Base-by-base conservation (phyloP, 2,113 vertebrate species). In the Cyanoderma ruficeps region DNA sequence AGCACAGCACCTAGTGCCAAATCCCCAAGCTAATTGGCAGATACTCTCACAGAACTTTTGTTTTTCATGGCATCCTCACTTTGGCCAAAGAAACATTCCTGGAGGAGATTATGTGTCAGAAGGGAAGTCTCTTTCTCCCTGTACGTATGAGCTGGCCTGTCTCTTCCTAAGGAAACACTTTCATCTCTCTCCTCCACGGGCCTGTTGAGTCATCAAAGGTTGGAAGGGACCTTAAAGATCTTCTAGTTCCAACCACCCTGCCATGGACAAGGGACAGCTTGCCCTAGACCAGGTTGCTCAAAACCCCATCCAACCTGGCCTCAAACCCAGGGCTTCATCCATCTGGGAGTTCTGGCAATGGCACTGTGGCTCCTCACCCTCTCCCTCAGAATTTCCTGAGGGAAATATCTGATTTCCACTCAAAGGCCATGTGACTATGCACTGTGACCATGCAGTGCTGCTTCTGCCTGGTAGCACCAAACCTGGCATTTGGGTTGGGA, bases 371-470 rank as follows among this genome's bases (percentile, higher is more conserved):
- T 56, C 28, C 56, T 71, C 5, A 9, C 4, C 17, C 22, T 24
- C 7, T 47, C 14, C 8, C 11, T 1, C n/a, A 28, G 63, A 65
- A 67, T 57, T 89, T 82, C 72, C 25, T 16, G 24, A 18, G 24
- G n/a, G 13, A 52, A 67, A 68, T 57, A 13, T 10, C 28, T 57
- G 50, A 16, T 83, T 83, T 72, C 37, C 16, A 16, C 24, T 7
- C 28, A 16, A 61, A 68, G 25, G 6, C 30, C 31, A 13, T 7
- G 47, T 46, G 42, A 44, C 42, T 17, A 18, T 44, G 42, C 17
- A 44, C 42, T 80, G 33, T 39, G 37, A 21, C 14, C 0, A 0
- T 5, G 7, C n/a, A 1, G 25, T 1, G 14, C 15, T 70, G 35
- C 16, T 86, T 69, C 59, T 57, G 3, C 10, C 41, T 79, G 63